Conservation (phyloP, 2,888 invertebrate genomes). For the Rhingia rostrata region DNA sequence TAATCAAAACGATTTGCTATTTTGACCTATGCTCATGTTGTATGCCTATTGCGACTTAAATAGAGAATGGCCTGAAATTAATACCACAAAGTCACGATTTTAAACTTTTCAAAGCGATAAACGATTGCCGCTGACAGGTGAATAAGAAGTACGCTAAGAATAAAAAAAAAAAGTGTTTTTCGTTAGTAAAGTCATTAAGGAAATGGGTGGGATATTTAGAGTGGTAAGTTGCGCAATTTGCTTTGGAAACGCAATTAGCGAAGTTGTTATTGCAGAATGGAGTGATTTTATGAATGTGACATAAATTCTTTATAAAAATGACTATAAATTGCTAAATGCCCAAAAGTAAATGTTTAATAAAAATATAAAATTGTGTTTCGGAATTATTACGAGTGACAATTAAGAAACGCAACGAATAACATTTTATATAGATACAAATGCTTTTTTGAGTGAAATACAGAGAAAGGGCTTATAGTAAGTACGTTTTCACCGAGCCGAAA, state of each 20-base stretch:
- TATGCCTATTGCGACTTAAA: slow-evolving; percentile 23
- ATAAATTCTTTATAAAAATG: no score
- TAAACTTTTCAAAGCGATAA: slow-evolving; percentile 71
- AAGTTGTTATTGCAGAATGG: neutral
- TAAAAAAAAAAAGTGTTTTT: neutral
- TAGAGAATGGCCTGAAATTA: slow-evolving; percentile 47
- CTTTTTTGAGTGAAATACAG: no score
- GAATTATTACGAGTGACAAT: no score
- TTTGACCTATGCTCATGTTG: slow-evolving; percentile 57
- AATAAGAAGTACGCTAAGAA: slow-evolving; percentile 38
- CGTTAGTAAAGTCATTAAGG: slow-evolving; percentile 20
- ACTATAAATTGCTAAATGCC: no score
- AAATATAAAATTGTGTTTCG: no score
- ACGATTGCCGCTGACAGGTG: slow-evolving; percentile 66
- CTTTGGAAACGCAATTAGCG: neutral
- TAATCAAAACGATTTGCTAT: slow-evolving; percentile 40
- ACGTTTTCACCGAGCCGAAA: no score
- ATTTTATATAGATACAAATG: no score
- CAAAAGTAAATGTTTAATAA: no score
- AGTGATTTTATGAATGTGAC: neutral
- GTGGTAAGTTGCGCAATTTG: slow-evolving; percentile 15
- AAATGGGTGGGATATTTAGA: slow-evolving; percentile 41
- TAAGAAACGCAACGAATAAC: no score
- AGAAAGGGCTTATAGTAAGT: no score
- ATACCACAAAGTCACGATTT: slow-evolving; percentile 64